Evolutionary conservation across 2,888 invertebrate genomes (phyloP).

Genomic region (Leucophenga montana): DNA sequence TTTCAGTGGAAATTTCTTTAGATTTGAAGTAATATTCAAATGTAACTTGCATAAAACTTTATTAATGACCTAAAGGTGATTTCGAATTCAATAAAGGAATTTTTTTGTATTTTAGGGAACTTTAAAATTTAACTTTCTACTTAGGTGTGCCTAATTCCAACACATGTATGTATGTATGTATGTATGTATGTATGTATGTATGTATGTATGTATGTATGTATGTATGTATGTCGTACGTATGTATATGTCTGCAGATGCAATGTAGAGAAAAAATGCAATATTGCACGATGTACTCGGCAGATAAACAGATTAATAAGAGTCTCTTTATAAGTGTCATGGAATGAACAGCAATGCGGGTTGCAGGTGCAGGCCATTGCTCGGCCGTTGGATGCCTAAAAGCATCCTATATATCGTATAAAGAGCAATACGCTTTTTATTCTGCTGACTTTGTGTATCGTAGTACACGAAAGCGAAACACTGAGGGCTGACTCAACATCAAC

Average conservation of each 20-base stretch:
- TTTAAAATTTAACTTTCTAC: neutral
- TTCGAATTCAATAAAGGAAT: no score
- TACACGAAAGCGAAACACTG: neutral
- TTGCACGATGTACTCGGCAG: conserved; percentile 19
- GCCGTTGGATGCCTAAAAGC: conserved; percentile 46
- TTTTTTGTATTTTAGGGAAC: no score
- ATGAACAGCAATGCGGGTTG: neutral
- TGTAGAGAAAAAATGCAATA: conserved; percentile 22
- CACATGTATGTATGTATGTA: no score
- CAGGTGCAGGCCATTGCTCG: neutral
- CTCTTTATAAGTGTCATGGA: conserved; percentile 2
- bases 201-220: no score
- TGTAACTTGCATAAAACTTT: no score
- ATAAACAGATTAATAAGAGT: conserved; percentile 14
- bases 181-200: no score
- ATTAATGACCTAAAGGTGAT: no score
- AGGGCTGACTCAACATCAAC: neutral
- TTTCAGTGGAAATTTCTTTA: no score
- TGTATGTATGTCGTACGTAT: no score
- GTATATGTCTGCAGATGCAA: neutral
- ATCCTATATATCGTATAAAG: conserved; percentile 13
- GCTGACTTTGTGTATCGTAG: conserved; percentile 6
- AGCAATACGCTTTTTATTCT: neutral
- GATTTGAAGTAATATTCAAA: no score
- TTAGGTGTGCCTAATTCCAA: neutral